phyloP scores from a whole-genome alignment of 2,113 vertebrate genomes.

The Dipodomys merriami region DNA sequence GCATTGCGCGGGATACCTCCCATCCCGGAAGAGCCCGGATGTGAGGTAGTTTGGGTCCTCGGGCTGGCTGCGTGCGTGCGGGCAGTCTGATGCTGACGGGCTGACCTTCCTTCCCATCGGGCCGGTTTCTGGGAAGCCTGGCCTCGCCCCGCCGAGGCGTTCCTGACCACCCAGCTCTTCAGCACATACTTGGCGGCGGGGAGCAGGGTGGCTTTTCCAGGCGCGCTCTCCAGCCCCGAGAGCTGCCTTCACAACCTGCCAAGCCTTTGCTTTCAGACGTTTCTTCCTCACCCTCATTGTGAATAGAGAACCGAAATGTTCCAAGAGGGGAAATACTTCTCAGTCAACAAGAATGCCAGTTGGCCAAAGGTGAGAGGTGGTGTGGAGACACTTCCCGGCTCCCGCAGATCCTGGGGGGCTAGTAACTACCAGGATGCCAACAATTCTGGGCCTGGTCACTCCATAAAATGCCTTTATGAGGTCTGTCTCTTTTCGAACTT shows the following conservation, averaged over 20 bases:
- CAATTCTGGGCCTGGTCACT: background rate
- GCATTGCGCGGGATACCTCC: background rate
- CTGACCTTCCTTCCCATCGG: background rate
- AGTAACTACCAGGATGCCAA: background rate
- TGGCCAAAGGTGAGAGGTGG: slow-evolving; percentile 21
- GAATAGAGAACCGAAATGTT: slow-evolving; percentile 25
- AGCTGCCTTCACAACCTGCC: slow-evolving; percentile 20
- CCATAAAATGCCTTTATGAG: slow-evolving; percentile 30
- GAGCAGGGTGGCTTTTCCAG: background rate
- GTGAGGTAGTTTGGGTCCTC: background rate
- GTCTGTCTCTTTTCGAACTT: slow-evolving; percentile 13
- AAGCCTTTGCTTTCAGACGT: slow-evolving; percentile 44
- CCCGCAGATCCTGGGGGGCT: background rate
- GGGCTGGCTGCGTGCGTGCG: background rate
- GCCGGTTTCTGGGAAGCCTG: slow-evolving; percentile 40
- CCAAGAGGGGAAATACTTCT: slow-evolving; percentile 30
- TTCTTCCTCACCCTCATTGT: slow-evolving; percentile 27
- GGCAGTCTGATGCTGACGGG: background rate
- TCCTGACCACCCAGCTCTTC: slow-evolving; percentile 56
- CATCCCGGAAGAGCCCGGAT: background rate
- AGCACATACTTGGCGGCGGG: background rate
- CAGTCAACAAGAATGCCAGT: slow-evolving; percentile 62
- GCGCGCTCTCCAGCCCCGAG: slow-evolving; percentile 43
- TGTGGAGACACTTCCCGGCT: background rate
- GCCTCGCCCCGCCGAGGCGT: background rate